Percentiles rank a stretch among this genome's conserved stretches.
Conservation (phyloP, 2,888 invertebrate species). For the Glyphotaelius pellucidus region DNA sequence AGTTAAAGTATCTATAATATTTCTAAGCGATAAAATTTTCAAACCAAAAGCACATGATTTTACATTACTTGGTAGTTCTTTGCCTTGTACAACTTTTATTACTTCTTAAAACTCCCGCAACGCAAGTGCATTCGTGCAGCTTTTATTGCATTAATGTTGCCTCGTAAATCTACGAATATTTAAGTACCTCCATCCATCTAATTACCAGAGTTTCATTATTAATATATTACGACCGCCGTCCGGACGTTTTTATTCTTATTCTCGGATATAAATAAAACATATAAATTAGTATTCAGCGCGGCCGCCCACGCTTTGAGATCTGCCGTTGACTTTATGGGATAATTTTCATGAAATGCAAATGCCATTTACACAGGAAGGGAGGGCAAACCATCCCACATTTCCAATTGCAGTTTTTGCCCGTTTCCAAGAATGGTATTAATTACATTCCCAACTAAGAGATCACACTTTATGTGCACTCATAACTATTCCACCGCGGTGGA, state of each 20-base stretch:
- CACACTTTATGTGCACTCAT: conserved; percentile 34
- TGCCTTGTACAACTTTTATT: background rate
- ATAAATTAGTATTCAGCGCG: conserved; percentile 15
- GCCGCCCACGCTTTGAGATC: background rate
- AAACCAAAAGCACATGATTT: no score
- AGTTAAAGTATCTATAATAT: no score
- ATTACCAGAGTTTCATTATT: background rate
- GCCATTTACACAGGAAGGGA: conserved; percentile 45
- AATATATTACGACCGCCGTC: background rate
- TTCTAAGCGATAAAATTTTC: background rate
- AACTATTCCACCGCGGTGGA: background rate
- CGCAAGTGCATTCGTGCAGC: background rate
- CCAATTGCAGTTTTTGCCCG: conserved; percentile 44
- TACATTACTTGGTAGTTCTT: no score
- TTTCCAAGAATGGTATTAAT: conserved; percentile 30
- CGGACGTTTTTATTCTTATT: background rate
- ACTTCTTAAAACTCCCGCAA: background rate
- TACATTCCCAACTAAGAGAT: conserved; percentile 4
- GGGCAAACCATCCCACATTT: conserved; percentile 13
- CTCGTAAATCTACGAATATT: background rate
- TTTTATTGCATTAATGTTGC: background rate
- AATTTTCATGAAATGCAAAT: conserved; percentile 52
- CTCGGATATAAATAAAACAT: background rate
- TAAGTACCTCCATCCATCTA: background rate
- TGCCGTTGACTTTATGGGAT: conserved; percentile 43